Evolutionary conservation across 2,888 invertebrate species (phyloP).

Genomic region (Trachelus troglodyta): DNA sequence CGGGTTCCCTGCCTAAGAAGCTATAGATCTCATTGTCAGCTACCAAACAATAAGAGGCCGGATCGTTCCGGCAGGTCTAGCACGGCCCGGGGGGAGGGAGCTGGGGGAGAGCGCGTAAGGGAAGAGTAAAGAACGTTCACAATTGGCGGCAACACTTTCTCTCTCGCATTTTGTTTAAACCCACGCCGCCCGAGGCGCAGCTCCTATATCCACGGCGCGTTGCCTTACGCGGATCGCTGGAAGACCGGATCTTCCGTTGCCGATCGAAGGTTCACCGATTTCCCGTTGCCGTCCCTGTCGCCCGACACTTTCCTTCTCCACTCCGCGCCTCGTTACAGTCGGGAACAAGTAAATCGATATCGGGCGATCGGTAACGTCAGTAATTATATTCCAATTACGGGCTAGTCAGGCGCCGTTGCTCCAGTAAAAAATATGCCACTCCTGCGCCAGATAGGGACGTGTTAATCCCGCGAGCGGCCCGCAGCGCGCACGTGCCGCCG

Average conservation of each 20-base stretch:
- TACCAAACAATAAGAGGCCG: conserved; percentile 1
- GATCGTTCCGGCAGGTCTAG: conserved; percentile 8
- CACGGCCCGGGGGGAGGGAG: not conserved
- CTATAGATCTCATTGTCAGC: conserved; percentile 5
- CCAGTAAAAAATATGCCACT: conserved; percentile 27
- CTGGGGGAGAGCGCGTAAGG: not conserved
- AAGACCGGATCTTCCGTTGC: not conserved
- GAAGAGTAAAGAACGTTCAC: not conserved
- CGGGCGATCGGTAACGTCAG: conserved; percentile 41
- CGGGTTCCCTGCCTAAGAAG: not conserved
- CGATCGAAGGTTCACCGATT: not conserved
- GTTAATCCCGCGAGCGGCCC: conserved; percentile 29
- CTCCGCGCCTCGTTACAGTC: not conserved
- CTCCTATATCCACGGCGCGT: not conserved
- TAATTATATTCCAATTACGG: conserved; percentile 47
- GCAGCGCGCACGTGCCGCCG: conserved; percentile 6
- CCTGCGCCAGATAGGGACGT: conserved; percentile 28
- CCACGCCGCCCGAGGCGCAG: not conserved
- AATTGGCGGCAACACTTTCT: conserved; percentile 4
- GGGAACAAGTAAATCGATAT: conserved; percentile 24
- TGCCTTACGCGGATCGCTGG: not conserved
- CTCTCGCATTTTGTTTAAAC: not conserved
- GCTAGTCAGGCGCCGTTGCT: conserved; percentile 26
- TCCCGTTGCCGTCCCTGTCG: not conserved
- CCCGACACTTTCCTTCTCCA: not conserved